Base-by-base conservation (phyloP, 2,797 vertebrate species). In the Anas bernieri region DNA sequence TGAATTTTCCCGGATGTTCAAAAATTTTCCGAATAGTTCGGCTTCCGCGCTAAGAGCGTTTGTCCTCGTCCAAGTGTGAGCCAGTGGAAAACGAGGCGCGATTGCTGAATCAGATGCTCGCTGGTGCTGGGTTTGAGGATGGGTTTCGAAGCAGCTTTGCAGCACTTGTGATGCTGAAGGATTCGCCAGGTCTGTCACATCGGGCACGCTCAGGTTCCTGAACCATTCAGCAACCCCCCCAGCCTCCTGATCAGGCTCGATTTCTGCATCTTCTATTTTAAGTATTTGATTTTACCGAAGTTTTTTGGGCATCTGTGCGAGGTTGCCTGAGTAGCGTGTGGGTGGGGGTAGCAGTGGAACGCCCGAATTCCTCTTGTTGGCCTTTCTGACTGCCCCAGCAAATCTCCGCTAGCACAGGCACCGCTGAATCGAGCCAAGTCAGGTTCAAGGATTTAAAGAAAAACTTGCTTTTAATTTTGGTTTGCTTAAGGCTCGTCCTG, bases 221-320 rank as follows among this genome's bases (percentile, higher is more conserved):
- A 54, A 20, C 68, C 22, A 20, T 69, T 93, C 50, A 70, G 52
- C 81, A 6, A 35, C 75, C 79, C 90, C 95, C 90, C 70, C 66
- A 68, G 82, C 67, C 73, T 86, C 83, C 92, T 69, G 55, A 61
- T 80, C 80, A 45, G 25, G 5, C 72, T 89, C 62, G 61, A 18
- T 93, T 97, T 84, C 88, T 86, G 33, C 68, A 89, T 17, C 63
- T 88, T 56, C 76, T 41, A 21, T 77, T 64, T 43, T 58, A 55
- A 80, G 79, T 86, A 33, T 91, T 95, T 83, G 74, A 74, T 95
- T 97, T 93, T 94, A 89, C 80, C 92, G 75, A 92, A 68, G 68
- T 94, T 89, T 88, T 66, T 91, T 50, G 72, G 77, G 95, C 90
- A 89, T 82, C 94, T 96, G 90, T 83, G 87, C 37, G 48, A 83